Evolutionary conservation across 2,113 vertebrate genomes (phyloP).

Genomic region (Gadus chalcogrammus): DNA sequence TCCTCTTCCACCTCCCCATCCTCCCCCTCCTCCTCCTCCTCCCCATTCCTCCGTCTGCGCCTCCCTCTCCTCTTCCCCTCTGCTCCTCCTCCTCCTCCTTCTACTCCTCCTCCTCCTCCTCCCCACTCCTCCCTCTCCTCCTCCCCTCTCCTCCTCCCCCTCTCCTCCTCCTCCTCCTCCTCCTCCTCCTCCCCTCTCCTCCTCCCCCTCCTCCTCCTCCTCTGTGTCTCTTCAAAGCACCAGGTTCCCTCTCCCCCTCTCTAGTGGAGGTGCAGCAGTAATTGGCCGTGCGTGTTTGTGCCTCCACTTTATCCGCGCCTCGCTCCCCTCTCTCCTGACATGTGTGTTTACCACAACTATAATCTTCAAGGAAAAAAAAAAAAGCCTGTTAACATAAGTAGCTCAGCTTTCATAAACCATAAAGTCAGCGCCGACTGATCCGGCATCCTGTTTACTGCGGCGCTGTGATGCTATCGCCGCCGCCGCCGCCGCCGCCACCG

Average conservation of each 20-base stretch:
- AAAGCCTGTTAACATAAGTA: conserved; percentile 78
- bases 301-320: conserved; percentile 54
- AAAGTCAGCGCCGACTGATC: conserved; percentile 75
- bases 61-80: conserved; percentile 38
- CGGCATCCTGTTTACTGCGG: conserved; percentile 75
- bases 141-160: no score
- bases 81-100: conserved; percentile 43
- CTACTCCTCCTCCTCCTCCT: conserved; percentile 1
- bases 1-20: conserved; percentile 27
- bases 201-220: conserved; percentile 14
- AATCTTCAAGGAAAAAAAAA: conserved; percentile 63
- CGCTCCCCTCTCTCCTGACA: conserved; percentile 58
- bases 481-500: no score
- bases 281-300: conserved; percentile 55
- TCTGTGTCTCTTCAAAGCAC: conserved; percentile 36
- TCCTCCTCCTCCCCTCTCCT: no score
- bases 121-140: no score
- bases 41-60: no score
- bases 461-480: background rate
- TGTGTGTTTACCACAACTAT: conserved; percentile 72
- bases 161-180: no score
- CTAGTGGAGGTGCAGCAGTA: conserved; percentile 40
- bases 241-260: conserved; percentile 56
- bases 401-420: conserved; percentile 75
- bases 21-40: no score